Percentiles rank a stretch among this genome's conserved stretches.
Evolutionary conservation across 2,797 vertebrate species (phyloP).

Genomic region (Pangasius mekongensis): DNA sequence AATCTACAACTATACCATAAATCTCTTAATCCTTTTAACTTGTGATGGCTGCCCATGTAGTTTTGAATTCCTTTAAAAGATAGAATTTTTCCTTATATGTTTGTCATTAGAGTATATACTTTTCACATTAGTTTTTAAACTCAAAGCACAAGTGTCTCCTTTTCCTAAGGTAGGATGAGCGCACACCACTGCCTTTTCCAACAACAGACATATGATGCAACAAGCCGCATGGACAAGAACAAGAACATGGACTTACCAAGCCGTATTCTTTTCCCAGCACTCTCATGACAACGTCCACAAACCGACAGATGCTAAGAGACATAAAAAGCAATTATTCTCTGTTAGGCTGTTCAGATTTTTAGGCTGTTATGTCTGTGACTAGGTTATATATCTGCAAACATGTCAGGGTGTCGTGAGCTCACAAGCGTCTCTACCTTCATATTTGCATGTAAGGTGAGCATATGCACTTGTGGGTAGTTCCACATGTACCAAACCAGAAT

Average conservation of each 20-base stretch:
- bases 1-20: neutral
- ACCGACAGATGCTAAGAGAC: conserved; percentile 31
- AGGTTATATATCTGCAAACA: neutral
- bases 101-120: neutral
- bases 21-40: neutral
- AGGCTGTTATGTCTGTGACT: neutral
- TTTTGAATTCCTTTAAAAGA: neutral
- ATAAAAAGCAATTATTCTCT: neutral
- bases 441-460: neutral
- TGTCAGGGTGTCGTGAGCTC: neutral
- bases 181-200: conserved; percentile 6
- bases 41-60: neutral
- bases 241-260: conserved; percentile 72
- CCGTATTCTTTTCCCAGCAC: conserved; percentile 70
- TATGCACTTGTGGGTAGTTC: neutral
- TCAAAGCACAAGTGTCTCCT: neutral
- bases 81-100: neutral
- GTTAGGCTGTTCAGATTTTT: neutral
- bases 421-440: neutral
- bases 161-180: neutral
- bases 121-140: neutral
- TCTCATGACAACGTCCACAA: conserved; percentile 43
- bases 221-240: conserved; percentile 37
- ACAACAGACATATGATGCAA: conserved; percentile 58
- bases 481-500: neutral